Evolutionary conservation across 2,113 vertebrate genomes (phyloP).

Genomic region (Choloepus hoffmanni): DNA sequence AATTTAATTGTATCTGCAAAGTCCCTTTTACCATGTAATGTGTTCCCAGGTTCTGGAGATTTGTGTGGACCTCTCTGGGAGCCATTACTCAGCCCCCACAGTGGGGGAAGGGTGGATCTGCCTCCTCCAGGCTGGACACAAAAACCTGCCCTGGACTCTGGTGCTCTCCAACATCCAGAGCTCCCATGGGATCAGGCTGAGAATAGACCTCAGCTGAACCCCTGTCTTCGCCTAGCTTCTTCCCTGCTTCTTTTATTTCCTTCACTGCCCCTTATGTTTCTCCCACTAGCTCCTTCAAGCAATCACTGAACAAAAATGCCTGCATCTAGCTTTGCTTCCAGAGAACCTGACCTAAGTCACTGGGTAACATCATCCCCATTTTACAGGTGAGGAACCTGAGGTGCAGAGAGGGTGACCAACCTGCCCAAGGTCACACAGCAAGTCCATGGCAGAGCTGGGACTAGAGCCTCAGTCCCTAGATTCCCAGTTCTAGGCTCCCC

Average conservation of each 20-base stretch:
- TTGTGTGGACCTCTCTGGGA: background rate
- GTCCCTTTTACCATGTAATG: background rate
- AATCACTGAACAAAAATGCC: background rate
- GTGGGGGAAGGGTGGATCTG: background rate
- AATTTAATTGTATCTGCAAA: background rate
- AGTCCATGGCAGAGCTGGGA: background rate
- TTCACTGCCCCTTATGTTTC: background rate
- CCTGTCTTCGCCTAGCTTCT: background rate
- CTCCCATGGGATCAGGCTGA: background rate
- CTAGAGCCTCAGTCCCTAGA: background rate
- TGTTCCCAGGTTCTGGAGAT: background rate
- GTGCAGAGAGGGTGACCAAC: background rate
- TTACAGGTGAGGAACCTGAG: background rate
- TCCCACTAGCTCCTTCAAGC: background rate
- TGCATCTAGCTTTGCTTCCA: background rate
- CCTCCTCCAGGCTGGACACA: background rate
- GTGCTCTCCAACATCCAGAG: fast-evolving
- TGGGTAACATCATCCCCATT: background rate
- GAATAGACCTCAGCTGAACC: background rate
- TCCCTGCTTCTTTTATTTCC: background rate
- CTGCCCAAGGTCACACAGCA: background rate
- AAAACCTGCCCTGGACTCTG: background rate
- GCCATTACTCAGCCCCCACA: background rate
- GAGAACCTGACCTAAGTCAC: background rate
- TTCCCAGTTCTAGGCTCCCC: background rate